Evolutionary conservation across 2,888 invertebrate species (phyloP).

Genomic region (Pterostichus niger): DNA sequence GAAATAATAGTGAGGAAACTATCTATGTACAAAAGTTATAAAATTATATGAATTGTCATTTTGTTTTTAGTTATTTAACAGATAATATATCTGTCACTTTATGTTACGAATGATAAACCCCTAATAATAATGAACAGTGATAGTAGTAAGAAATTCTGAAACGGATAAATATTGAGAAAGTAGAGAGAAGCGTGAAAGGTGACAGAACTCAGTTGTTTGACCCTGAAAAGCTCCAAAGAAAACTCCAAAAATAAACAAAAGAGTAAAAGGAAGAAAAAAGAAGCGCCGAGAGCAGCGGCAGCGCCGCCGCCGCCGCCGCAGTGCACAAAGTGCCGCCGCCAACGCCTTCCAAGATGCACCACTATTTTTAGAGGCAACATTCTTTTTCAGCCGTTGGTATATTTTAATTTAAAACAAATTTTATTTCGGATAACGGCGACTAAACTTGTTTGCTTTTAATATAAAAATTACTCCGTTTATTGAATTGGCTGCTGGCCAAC

Average conservation of each 20-base stretch:
- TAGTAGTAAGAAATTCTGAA: too few species aligned
- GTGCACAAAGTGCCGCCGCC: background rate
- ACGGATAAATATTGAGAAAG: too few species aligned
- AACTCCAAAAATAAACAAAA: constrained; percentile 49
- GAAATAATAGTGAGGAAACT: too few species aligned
- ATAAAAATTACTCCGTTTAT: constrained; percentile 67
- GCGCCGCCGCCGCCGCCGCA: too few species aligned
- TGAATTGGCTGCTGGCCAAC: constrained; percentile 63
- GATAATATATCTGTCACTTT: too few species aligned
- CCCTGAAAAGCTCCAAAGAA: constrained; percentile 42
- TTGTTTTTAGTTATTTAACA: too few species aligned
- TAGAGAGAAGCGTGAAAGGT: background rate
- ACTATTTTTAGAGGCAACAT: constrained; percentile 51
- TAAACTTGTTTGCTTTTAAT: constrained; percentile 65
- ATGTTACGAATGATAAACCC: too few species aligned
- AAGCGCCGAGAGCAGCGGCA: background rate
- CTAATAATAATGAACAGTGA: too few species aligned
- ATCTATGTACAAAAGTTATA: too few species aligned
- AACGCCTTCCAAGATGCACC: constrained; percentile 5
- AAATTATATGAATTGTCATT: too few species aligned
- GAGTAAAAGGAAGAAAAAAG: constrained; percentile 10
- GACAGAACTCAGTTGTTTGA: constrained; percentile 35
- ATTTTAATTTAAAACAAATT: constrained; percentile 66
- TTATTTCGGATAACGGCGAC: constrained; percentile 51
- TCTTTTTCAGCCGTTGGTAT: constrained; percentile 25